Evolutionary conservation across 2,888 invertebrate genomes (phyloP).

Genomic region (Cordilura impudica): DNA sequence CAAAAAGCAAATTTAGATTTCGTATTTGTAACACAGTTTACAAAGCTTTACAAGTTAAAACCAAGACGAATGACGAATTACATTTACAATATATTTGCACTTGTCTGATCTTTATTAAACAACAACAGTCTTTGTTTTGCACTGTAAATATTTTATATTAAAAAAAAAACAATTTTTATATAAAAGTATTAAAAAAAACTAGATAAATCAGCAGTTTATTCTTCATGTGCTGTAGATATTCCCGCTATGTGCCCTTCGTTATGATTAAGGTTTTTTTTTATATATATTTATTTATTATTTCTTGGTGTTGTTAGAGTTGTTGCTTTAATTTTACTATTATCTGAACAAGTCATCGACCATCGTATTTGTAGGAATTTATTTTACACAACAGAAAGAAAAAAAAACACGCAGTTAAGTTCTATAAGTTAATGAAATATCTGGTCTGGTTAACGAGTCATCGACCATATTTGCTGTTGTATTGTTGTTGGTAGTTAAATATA

Average conservation of each 20-base stretch:
- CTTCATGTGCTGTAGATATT: not conserved
- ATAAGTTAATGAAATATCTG: conserved; percentile 46
- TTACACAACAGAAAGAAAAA: not conserved
- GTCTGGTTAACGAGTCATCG: conserved; percentile 52
- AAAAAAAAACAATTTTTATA: conserved; percentile 1
- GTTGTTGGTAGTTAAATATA: conserved; percentile 32
- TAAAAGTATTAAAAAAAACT: conserved; percentile 28
- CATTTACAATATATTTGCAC: conserved; percentile 14
- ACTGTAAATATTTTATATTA: conserved; percentile 30
- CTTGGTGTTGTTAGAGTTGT: too few species aligned
- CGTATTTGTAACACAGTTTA: not conserved
- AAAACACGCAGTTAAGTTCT: conserved; percentile 36
- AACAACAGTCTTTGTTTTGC: conserved; percentile 33
- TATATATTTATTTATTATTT: conserved; percentile 1
- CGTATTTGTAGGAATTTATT: conserved; percentile 35
- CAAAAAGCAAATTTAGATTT: too few species aligned
- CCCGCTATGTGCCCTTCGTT: conserved; percentile 53
- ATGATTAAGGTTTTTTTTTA: conserved; percentile 7
- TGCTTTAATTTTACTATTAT: conserved; percentile 20
- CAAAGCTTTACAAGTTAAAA: conserved; percentile 33
- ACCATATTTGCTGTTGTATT: conserved; percentile 46
- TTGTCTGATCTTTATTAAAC: conserved; percentile 39
- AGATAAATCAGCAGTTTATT: conserved; percentile 47
- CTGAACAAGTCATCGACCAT: conserved; percentile 54
- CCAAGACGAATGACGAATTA: conserved; percentile 33